A percentile compares a stretch with the other conserved stretches of the same genome.
Evolutionary conservation across 1,140 invertebrate genomes (phyloP).

Genomic region (Scylla paramamosain): DNA sequence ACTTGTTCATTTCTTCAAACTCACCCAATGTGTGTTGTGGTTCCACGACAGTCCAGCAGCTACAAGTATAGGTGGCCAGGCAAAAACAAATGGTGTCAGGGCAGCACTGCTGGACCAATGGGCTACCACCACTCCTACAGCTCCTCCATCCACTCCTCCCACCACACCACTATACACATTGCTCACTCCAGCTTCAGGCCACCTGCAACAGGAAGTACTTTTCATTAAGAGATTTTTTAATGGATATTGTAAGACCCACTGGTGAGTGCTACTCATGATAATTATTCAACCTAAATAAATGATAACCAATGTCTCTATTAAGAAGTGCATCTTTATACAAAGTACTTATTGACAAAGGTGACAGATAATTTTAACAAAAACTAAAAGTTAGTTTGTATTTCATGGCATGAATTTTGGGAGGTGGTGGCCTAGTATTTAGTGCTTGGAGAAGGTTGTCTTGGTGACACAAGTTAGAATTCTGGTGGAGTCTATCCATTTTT

Average conservation of each 20-base stretch:
- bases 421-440: no score
- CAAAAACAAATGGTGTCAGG: slow-evolving; percentile 85
- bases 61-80: slow-evolving; percentile 85
- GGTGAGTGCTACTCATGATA: no score
- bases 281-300: no score
- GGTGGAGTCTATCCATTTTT: no score
- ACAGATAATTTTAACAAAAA: no score
- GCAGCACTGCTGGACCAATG: slow-evolving; percentile 86
- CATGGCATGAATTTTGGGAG: no score
- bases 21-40: slow-evolving; percentile 82
- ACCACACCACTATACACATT: slow-evolving; percentile 76
- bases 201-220: slow-evolving; percentile 45
- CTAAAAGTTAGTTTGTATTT: no score
- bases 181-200: slow-evolving; percentile 73
- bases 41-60: slow-evolving; percentile 86
- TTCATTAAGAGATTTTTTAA: background rate
- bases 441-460: no score
- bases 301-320: no score
- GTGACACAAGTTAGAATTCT: no score
- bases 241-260: background rate
- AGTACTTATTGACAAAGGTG: no score
- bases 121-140: slow-evolving; percentile 84
- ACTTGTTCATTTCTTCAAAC: slow-evolving; percentile 28
- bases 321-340: no score
- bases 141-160: slow-evolving; percentile 77